A percentile compares a stretch with the other conserved stretches of the same genome.
Evolutionary conservation across 1,140 invertebrate species (phyloP).

Genomic region (Hyphantria cunea): DNA sequence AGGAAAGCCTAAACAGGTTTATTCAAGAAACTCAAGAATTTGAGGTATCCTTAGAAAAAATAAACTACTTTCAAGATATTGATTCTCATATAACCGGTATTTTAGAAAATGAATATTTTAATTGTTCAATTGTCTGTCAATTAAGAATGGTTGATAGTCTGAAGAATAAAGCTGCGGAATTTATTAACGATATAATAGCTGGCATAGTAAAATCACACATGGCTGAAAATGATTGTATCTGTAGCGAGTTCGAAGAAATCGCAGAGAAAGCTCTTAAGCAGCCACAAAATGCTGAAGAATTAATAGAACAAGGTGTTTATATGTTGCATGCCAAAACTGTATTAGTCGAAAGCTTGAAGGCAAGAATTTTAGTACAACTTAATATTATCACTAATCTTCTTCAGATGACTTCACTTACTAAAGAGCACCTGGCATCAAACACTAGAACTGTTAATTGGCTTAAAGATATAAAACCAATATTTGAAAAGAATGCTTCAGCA

Average conservation of each 20-base stretch:
- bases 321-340: conserved; percentile 85
- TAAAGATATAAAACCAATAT: conserved; percentile 86
- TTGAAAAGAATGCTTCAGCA: conserved; percentile 87
- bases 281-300: conserved; percentile 86
- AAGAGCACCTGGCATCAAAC: conserved; percentile 86
- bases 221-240: conserved; percentile 84
- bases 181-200: conserved; percentile 69
- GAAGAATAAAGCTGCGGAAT: conserved; percentile 65
- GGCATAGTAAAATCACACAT: conserved; percentile 69
- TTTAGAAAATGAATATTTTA: conserved; percentile 85
- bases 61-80: conserved; percentile 83
- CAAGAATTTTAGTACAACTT: conserved; percentile 84
- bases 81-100: conserved; percentile 83
- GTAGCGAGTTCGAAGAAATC: conserved; percentile 84
- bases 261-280: conserved; percentile 83
- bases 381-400: conserved; percentile 85
- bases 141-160: conserved; percentile 68
- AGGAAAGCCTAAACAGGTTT: conserved; percentile 58
- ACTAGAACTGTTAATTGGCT: conserved; percentile 88
- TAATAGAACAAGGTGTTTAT: conserved; percentile 87
- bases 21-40: conserved; percentile 70
- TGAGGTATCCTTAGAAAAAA: conserved; percentile 82
- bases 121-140: conserved; percentile 67
- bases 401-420: conserved; percentile 85
- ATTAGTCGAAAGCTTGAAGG: conserved; percentile 83